These are phyloP conservation scores for Cyphomyrmex costatus DNA, from an alignment of 1,140 invertebrate species.

Conservation along the genomic window DNA sequence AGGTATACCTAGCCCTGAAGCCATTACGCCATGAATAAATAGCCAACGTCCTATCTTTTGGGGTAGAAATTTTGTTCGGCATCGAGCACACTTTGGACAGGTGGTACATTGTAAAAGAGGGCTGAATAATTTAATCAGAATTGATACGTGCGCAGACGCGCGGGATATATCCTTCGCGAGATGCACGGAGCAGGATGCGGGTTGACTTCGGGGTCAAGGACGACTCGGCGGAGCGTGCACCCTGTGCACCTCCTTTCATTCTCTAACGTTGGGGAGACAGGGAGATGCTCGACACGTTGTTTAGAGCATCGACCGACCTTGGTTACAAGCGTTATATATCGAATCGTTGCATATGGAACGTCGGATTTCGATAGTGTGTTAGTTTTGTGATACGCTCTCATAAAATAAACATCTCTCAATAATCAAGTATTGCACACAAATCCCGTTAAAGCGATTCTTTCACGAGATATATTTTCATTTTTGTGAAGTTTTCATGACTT, in stretches of 20 bases:
- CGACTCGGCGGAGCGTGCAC: conserved; percentile 71
- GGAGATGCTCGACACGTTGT: conserved; percentile 46
- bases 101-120: neutral
- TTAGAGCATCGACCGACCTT: conserved; percentile 60
- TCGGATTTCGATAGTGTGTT: neutral
- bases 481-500: neutral
- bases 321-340: conserved; percentile 37
- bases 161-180: conserved; percentile 73
- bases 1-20: neutral
- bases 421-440: neutral
- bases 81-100: neutral
- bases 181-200: conserved; percentile 72
- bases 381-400: neutral
- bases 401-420: neutral
- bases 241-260: conserved; percentile 57
- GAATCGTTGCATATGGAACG: conserved; percentile 3
- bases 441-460: neutral
- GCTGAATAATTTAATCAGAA: conserved; percentile 39
- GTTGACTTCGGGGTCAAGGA: conserved; percentile 78
- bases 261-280: conserved; percentile 35
- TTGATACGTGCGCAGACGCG: conserved; percentile 50
- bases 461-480: neutral
- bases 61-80: neutral
- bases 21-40: neutral
- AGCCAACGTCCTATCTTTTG: neutral